Percentiles rank a stretch among this genome's conserved stretches.
These are phyloP conservation scores for Drosophila dives DNA, from an alignment of 2,888 invertebrate genomes.

Conservation along the genomic window DNA sequence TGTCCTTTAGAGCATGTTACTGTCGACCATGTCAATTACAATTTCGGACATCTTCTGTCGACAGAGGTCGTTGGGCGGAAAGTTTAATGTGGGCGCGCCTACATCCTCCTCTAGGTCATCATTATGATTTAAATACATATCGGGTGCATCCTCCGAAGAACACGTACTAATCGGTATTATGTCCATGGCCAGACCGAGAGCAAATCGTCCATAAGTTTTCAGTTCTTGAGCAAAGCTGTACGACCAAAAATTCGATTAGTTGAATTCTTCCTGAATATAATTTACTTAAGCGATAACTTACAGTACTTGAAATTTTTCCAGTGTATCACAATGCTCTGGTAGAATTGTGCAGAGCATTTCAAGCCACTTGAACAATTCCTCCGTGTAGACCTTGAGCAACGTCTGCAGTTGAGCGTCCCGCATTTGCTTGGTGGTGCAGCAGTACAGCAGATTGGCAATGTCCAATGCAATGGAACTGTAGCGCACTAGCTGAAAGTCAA, in stretches of 20 bases:
- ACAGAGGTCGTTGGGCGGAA: constrained; percentile 87
- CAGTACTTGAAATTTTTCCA: constrained; percentile 85
- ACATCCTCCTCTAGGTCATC: constrained; percentile 81
- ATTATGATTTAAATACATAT: constrained; percentile 86
- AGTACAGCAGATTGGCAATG: constrained; percentile 88
- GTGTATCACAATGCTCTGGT: constrained; percentile 83
- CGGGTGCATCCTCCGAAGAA: constrained; percentile 89
- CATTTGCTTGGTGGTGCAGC: constrained; percentile 88
- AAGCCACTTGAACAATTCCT: constrained; percentile 87
- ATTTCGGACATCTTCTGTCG: constrained; percentile 89
- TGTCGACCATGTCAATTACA: constrained; percentile 88
- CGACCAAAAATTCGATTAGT: background rate
- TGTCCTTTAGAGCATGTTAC: constrained; percentile 86
- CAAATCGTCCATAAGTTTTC: constrained; percentile 88
- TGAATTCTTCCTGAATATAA: background rate
- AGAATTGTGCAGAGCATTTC: constrained; percentile 86
- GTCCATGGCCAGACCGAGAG: constrained; percentile 89
- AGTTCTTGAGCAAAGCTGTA: constrained; percentile 88
- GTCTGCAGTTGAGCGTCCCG: constrained; percentile 87
- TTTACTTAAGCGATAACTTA: constrained; percentile 12
- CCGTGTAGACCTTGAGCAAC: constrained; percentile 87
- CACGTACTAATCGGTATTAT: constrained; percentile 90
- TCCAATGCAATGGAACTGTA: constrained; percentile 90
- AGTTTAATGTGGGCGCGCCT: constrained; percentile 83
- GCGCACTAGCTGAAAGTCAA: constrained; percentile 90